phyloP scores from a whole-genome alignment of 2,113 vertebrate genomes.

The Phalacrocorax carbo region DNA sequence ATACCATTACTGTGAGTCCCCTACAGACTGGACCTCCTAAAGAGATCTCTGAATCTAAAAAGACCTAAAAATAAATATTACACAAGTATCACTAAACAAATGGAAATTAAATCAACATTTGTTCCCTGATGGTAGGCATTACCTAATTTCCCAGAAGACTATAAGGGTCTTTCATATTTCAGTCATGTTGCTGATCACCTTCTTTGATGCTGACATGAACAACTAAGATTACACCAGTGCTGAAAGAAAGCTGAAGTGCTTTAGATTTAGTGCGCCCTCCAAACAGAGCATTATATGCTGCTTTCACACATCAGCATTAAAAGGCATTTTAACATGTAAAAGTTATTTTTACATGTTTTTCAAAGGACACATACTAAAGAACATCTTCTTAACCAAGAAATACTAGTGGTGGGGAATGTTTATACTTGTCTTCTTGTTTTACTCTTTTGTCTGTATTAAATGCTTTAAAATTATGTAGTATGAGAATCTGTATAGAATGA shows the following conservation, averaged over 20 bases:
- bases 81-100: constrained; percentile 13
- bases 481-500: not conserved
- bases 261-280: not conserved
- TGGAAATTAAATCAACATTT: constrained; percentile 44
- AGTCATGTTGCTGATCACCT: not conserved
- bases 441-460: not conserved
- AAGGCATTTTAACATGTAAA: not conserved
- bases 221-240: not conserved
- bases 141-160: not conserved
- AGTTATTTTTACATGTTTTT: not conserved
- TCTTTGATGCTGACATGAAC: not conserved
- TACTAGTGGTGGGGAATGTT: not conserved
- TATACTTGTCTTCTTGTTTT: not conserved
- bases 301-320: not conserved
- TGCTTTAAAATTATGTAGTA: not conserved
- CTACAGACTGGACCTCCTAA: not conserved
- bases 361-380: not conserved
- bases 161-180: not conserved
- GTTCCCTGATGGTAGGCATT: not conserved
- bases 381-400: not conserved
- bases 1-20: not conserved
- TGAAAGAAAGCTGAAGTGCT: not conserved
- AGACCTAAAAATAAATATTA: constrained; percentile 7
- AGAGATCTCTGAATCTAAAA: not conserved
- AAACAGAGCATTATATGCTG: not conserved